These are phyloP conservation scores for Astur gentilis DNA, from an alignment of 2,113 vertebrate genomes.

Conservation along the genomic window DNA sequence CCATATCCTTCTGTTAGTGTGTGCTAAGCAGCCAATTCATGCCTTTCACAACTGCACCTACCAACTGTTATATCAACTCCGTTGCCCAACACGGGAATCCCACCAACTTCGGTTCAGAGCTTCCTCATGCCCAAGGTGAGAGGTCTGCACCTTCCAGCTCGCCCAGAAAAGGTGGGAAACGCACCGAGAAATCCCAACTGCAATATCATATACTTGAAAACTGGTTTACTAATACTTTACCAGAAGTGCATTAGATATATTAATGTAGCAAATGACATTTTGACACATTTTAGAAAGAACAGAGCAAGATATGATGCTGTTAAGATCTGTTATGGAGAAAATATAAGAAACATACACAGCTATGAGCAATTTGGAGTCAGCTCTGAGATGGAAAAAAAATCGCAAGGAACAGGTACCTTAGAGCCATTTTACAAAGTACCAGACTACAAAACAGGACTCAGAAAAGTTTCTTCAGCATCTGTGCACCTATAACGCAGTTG, in stretches of 20 bases:
- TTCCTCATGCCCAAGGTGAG: neutral
- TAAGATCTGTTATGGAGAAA: neutral
- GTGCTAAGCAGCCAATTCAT: rapidly evolving
- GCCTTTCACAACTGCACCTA: constrained; percentile 13
- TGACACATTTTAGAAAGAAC: neutral
- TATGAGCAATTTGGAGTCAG: neutral
- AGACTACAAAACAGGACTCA: neutral
- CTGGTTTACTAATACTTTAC: neutral
- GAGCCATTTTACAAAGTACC: neutral
- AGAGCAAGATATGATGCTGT: neutral
- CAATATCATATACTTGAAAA: neutral
- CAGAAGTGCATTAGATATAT: neutral
- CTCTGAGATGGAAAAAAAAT: neutral
- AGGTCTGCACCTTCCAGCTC: neutral
- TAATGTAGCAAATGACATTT: neutral
- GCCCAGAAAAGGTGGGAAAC: neutral
- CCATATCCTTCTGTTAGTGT: neutral
- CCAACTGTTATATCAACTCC: neutral
- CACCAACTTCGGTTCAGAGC: rapidly evolving
- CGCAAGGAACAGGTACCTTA: neutral
- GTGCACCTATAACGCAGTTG: neutral
- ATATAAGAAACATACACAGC: neutral
- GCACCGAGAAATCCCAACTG: neutral
- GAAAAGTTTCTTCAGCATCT: neutral
- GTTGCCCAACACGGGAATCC: neutral